A percentile compares a stretch with the other conserved stretches of the same genome.
Conservation (phyloP, 2,888 invertebrate species). For the Luffia ferchaultella region DNA sequence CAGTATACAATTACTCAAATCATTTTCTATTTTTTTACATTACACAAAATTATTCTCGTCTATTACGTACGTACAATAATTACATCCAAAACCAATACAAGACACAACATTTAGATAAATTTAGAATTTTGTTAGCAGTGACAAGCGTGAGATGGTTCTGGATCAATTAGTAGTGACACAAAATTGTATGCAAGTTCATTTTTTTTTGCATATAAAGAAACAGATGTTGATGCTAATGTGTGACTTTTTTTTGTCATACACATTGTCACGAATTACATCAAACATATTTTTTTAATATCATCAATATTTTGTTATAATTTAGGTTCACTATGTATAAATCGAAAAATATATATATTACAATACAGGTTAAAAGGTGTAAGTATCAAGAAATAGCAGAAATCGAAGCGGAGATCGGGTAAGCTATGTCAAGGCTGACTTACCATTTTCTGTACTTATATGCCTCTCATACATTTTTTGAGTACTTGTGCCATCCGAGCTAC, state of each 20-base stretch:
- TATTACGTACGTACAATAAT: too few relatives aligned
- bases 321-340: too few relatives aligned
- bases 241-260: too few relatives aligned
- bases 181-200: too few relatives aligned
- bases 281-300: not conserved
- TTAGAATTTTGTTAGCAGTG: constrained; percentile 65
- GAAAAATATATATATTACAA: not conserved
- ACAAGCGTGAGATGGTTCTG: constrained; percentile 57
- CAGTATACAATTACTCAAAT: constrained; percentile 22
- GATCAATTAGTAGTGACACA: constrained; percentile 13
- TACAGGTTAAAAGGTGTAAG: not conserved
- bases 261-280: not conserved
- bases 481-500: constrained; percentile 30
- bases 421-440: constrained; percentile 31
- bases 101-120: constrained; percentile 58
- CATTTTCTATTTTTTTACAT: not conserved
- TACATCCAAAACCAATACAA: constrained; percentile 64
- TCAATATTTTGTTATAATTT: not conserved
- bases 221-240: not conserved
- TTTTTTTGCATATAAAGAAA: not conserved
- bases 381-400: not conserved
- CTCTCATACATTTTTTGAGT: constrained; percentile 47
- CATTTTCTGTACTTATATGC: constrained; percentile 48
- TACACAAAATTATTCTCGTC: too few relatives aligned
- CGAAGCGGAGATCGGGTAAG: not conserved